phyloP scores from a whole-genome alignment of 2,797 vertebrate genomes.

The Acipenser transmontanus region DNA sequence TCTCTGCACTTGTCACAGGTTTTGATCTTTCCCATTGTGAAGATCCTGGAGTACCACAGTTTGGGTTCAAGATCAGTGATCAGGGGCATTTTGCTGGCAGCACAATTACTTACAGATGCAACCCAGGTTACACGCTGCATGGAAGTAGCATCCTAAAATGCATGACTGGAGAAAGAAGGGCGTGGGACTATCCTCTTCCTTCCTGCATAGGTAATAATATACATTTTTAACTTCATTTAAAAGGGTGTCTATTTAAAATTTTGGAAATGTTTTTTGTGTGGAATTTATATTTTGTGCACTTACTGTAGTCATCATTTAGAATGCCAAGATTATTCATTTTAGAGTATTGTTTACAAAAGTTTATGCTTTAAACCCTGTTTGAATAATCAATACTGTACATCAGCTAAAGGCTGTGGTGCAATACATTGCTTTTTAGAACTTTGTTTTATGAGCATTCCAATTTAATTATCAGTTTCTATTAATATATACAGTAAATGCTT shows the following conservation, averaged over 20 bases:
- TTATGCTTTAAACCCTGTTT: no score
- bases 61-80: constrained; percentile 96
- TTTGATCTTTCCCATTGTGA: constrained; percentile 97
- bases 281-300: no score
- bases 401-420: no score
- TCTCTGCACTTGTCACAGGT: constrained; percentile 48
- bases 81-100: constrained; percentile 97
- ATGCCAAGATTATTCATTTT: no score
- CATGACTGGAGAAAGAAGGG: constrained; percentile 94
- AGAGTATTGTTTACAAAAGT: no score
- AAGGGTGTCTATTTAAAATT: not conserved
- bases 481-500: no score
- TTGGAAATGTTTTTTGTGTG: no score
- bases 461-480: no score
- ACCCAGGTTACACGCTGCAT: constrained; percentile 92
- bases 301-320: no score
- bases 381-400: no score
- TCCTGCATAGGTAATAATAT: constrained; percentile 80
- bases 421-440: no score
- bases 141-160: constrained; percentile 89
- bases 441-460: no score
- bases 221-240: not conserved
- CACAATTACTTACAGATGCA: constrained; percentile 92
- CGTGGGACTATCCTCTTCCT: constrained; percentile 93
- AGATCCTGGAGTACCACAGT: constrained; percentile 93